A percentile compares a stretch with the other conserved stretches of the same genome.
Evolutionary conservation across 2,113 vertebrate genomes (phyloP).

Genomic region (Scopus umbretta): DNA sequence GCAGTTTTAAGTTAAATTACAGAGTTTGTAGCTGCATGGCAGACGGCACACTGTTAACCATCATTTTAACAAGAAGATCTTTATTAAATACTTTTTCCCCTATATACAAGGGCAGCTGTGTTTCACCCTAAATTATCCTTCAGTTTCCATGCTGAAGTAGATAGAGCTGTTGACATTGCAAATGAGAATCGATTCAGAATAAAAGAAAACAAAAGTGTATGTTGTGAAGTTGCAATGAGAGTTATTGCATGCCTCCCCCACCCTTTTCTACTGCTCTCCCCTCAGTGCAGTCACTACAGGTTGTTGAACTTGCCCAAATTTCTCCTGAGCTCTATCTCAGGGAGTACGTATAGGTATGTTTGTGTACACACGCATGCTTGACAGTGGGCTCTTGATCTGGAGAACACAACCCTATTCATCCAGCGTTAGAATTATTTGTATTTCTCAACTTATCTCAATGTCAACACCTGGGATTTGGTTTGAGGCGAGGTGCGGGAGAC

Average conservation of each 20-base stretch:
- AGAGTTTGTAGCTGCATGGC: slow-evolving; percentile 73
- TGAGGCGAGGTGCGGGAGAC: background rate
- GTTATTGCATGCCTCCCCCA: background rate
- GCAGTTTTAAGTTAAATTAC: slow-evolving; percentile 80
- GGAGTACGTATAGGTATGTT: background rate
- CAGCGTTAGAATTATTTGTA: slow-evolving; percentile 2
- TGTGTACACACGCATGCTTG: background rate
- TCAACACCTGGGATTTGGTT: slow-evolving; percentile 14
- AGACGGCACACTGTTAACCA: slow-evolving; percentile 75
- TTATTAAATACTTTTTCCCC: slow-evolving; percentile 75
- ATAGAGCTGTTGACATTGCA: slow-evolving; percentile 73
- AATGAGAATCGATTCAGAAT: slow-evolving; percentile 63
- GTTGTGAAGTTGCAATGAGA: background rate
- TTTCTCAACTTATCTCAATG: slow-evolving; percentile 37
- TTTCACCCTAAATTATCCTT: slow-evolving; percentile 77
- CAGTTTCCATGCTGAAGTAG: slow-evolving; percentile 65
- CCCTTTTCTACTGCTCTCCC: background rate
- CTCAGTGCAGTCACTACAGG: background rate
- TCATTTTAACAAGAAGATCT: slow-evolving; percentile 80
- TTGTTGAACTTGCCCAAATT: background rate
- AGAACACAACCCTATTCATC: slow-evolving; percentile 51
- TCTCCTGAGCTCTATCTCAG: background rate
- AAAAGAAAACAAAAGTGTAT: slow-evolving; percentile 49
- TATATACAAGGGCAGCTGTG: slow-evolving; percentile 71
- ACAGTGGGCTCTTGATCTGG: slow-evolving; percentile 20